These are phyloP conservation scores for Merluccius polli DNA, from an alignment of 2,797 vertebrate species.

Conservation along the genomic window DNA sequence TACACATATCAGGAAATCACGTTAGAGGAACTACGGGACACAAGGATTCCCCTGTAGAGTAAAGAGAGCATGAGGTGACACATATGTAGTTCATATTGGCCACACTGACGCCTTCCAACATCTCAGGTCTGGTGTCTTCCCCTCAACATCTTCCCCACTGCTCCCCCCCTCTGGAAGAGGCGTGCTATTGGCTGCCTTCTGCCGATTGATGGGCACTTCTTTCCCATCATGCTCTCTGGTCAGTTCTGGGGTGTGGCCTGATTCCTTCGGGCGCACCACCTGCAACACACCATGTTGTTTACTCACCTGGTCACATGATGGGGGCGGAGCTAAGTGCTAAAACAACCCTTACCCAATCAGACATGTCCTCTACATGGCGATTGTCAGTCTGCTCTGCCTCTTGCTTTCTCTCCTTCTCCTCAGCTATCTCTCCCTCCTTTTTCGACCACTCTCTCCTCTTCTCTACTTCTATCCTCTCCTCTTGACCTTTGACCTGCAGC, in stretches of 20 bases:
- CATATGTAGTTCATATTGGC: background rate
- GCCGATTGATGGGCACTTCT: constrained; percentile 29
- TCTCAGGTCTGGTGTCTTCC: background rate
- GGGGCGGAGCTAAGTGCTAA: background rate
- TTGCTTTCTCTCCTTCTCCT: constrained; percentile 5
- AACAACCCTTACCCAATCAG: constrained; percentile 53
- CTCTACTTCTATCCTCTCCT: constrained; percentile 15
- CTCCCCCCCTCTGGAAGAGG: background rate
- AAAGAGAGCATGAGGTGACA: background rate
- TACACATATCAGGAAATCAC: no score
- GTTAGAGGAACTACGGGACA: background rate
- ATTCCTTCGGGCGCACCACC: constrained; percentile 66
- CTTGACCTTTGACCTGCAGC: constrained; percentile 24
- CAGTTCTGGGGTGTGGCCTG: constrained; percentile 70
- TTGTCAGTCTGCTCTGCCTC: constrained; percentile 41
- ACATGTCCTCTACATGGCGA: constrained; percentile 41
- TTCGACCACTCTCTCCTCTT: background rate
- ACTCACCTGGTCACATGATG: background rate
- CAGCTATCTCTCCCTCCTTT: background rate
- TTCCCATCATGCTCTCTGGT: constrained; percentile 52
- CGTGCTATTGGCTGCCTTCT: background rate
- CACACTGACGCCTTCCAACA: background rate
- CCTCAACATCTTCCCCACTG: background rate
- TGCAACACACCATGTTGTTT: constrained; percentile 25
- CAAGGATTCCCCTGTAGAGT: background rate